A percentile compares a stretch with the other conserved stretches of the same genome.
Evolutionary conservation across 2,888 invertebrate species (phyloP).

Genomic region (Aleiodes leptofemur): DNA sequence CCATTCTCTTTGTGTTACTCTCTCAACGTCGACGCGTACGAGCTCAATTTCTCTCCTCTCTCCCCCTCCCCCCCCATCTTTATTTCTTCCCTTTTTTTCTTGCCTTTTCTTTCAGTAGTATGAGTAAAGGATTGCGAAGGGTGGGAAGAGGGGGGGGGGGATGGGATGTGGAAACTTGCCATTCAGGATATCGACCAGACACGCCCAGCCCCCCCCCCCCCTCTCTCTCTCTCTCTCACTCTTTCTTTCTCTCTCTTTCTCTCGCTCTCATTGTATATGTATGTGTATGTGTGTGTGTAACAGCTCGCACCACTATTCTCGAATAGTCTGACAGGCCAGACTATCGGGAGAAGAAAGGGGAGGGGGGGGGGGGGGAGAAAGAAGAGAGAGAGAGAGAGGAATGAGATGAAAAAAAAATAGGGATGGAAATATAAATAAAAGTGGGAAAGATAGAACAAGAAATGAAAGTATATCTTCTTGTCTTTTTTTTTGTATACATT

Average conservation of each 20-base stretch:
- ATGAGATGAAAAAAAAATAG: conserved; percentile 31
- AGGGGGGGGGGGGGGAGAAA: conserved; percentile 30
- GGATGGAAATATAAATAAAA: conserved; percentile 28
- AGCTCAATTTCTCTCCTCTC: conserved; percentile 46
- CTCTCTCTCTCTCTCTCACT: conserved; percentile 43
- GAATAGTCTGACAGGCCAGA: conserved; percentile 48
- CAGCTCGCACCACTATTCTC: conserved; percentile 56
- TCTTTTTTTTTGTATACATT: conserved; percentile 17
- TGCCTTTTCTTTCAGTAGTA: conserved; percentile 46
- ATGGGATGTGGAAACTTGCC: conserved; percentile 62
- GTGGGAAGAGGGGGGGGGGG: conserved; percentile 48
- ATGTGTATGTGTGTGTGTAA: conserved; percentile 38
- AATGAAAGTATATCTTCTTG: conserved; percentile 35
- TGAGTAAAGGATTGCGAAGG: conserved; percentile 29
- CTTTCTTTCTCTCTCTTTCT: conserved; percentile 51
- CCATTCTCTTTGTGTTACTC: conserved; percentile 27
- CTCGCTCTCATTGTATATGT: conserved; percentile 54
- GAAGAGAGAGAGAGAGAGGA: conserved; percentile 35
- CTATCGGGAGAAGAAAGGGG: conserved; percentile 39
- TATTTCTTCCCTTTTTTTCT: conserved; percentile 25
- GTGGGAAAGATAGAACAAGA: conserved; percentile 25
- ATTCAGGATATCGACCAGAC: conserved; percentile 72
- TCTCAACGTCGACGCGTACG: conserved; percentile 36
- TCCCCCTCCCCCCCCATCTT: conserved; percentile 41
- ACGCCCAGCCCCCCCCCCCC: conserved; percentile 63